Base-by-base conservation (phyloP, 2,888 invertebrate genomes). In the Ypsolopha scabrella region DNA sequence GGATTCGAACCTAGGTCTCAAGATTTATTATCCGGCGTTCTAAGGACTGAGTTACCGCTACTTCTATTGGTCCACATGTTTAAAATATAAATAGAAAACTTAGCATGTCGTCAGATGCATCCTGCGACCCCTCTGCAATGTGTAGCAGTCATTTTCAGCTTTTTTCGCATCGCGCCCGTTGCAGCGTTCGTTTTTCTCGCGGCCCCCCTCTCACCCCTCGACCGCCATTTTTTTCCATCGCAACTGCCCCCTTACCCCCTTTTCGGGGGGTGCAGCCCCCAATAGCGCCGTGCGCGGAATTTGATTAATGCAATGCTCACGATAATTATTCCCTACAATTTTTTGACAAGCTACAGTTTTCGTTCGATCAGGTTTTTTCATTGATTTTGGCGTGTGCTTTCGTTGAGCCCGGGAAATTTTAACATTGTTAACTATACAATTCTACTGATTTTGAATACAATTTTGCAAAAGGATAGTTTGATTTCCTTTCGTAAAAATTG, bases 261-360 rank as follows among this genome's bases (percentile, higher is more conserved):
- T 37, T n/a, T 34, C 7, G 50, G 52, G 54, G 53, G 48, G n/a
- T 44, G 52, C 56, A 52, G 64, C 69, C 71, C 71, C 73, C 72
- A 78, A 85, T 85, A 82, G 79, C 74, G 59, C 79, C 76, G 78
- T 79, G 82, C 80, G 73, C 80, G 77, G 85, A 83, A 86, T 86
- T 83, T 86, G 85, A 86, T 86, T 86, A 86, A 86, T 86, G 85
- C 85, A 83, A 85, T 86, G 85, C 80, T 79, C 82, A 70, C 79
- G 75, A 85, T 86, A 83, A 86, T 85, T 85, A 86, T 83, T 85
- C 83, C 75, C 82, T 80, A 79, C 81, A 82, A 80, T 81, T 83
- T 81, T 81, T 82, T 83, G 80, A 83, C 82, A 81, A 79, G 41
- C 67, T 71, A 74, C 75, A 75, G 72, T 78, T 80, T 80, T 78